These are phyloP conservation scores for Tetranychus truncatus DNA, from an alignment of 2,888 invertebrate species.

Conservation along the genomic window DNA sequence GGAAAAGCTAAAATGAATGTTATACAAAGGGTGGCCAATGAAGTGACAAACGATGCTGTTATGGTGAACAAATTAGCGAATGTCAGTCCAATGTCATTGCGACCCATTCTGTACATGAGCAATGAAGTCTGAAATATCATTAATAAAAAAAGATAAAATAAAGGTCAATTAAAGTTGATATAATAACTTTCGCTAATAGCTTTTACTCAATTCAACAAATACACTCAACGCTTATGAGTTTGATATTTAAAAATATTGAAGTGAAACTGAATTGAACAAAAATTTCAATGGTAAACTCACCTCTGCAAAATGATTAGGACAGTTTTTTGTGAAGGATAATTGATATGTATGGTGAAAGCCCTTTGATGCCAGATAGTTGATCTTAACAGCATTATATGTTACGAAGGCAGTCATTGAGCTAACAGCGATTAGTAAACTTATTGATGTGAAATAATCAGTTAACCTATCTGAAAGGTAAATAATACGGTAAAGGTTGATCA, in stretches of 20 bases:
- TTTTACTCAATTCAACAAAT: too few species aligned
- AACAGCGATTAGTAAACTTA: background rate
- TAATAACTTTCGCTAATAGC: too few species aligned
- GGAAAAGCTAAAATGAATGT: too few species aligned
- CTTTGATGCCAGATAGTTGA: background rate
- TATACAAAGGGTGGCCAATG: too few species aligned
- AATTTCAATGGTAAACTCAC: background rate
- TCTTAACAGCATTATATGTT: background rate
- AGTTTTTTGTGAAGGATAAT: background rate
- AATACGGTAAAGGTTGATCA: background rate
- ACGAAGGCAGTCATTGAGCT: background rate
- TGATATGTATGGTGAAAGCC: background rate
- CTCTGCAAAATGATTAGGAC: background rate
- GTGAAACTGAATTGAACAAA: too few species aligned
- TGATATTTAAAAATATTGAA: too few species aligned
- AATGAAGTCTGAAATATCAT: background rate
- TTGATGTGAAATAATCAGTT: background rate
- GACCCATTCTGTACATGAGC: background rate
- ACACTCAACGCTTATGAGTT: too few species aligned
- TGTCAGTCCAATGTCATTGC: background rate
- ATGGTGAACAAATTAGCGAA: background rate
- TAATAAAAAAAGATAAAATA: too few species aligned
- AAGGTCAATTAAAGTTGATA: too few species aligned
- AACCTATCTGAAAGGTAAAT: background rate
- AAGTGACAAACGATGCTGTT: too few species aligned